Percentiles rank a stretch among this genome's conserved stretches.
Evolutionary conservation across 2,888 invertebrate genomes (phyloP).

Genomic region (Cheilosia grossa): DNA sequence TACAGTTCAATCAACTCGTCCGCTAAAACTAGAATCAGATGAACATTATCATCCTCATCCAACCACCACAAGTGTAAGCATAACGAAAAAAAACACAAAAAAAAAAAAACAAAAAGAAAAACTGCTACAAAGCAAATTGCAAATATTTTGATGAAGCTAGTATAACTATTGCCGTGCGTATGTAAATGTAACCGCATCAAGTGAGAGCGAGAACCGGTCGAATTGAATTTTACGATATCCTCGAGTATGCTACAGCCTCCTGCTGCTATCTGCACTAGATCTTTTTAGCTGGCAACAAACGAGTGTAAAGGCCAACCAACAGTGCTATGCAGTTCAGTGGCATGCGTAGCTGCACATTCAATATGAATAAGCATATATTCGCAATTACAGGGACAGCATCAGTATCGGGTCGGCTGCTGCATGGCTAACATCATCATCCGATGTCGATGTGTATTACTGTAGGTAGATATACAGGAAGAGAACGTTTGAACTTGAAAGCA

Average conservation of each 20-base stretch:
- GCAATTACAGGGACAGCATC: slow-evolving; percentile 34
- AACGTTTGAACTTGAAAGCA: slow-evolving; percentile 69
- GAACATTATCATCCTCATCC: slow-evolving; percentile 35
- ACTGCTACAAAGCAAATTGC: slow-evolving; percentile 25
- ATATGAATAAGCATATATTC: slow-evolving; percentile 21
- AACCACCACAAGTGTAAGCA: slow-evolving; percentile 27
- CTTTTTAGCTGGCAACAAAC: slow-evolving; percentile 68
- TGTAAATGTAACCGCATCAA: slow-evolving; percentile 14
- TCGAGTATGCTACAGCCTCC: slow-evolving; percentile 51
- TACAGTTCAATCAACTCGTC: slow-evolving; percentile 72
- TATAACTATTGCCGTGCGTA: slow-evolving; percentile 27
- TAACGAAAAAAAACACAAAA: background rate
- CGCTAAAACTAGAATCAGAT: slow-evolving; percentile 50
- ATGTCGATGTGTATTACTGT: slow-evolving; percentile 12
- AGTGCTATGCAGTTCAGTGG: slow-evolving; percentile 27
- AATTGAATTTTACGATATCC: slow-evolving; percentile 66
- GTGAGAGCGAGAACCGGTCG: slow-evolving; percentile 56
- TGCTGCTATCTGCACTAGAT: slow-evolving; percentile 72
- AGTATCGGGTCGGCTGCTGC: slow-evolving; percentile 10
- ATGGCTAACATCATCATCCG: slow-evolving; percentile 42
- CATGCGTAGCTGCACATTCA: slow-evolving; percentile 37
- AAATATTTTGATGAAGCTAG: slow-evolving; percentile 50
- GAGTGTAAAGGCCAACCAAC: slow-evolving; percentile 46
- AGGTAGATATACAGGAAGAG: slow-evolving; percentile 60
- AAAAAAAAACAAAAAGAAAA: background rate